Evolutionary conservation across 2,888 invertebrate genomes (phyloP), one percentile per base, ranked within the genome.

Genomic region (Hydriomena furcata): DNA sequence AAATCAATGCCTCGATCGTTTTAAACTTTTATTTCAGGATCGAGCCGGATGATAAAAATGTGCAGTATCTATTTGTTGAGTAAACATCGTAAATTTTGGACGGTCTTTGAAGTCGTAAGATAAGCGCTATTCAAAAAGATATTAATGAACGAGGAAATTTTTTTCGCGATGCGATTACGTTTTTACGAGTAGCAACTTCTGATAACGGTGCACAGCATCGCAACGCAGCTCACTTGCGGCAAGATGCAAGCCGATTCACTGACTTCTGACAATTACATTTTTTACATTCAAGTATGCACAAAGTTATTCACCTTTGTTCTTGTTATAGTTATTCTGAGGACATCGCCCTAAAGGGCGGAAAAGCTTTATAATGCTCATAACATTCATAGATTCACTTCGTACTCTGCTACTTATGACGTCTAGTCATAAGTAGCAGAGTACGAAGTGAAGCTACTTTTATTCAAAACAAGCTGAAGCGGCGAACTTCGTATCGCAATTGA

Each of bases 1-100:
- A 60, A 64, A 45, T 57, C 65, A 68, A 53, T 71, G 68, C 81
- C 80, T 78, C 78, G 77, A 79, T 76, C 66, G 72, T 78, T 80
- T 73, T 70, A 68, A 73, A 71, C 65, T 69, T 73, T 71, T 78
- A 76, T 79, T 76, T 75, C 58, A 56, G 65, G 67, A 55, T 57
- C 56, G 56, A 54, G 56, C 48, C 54, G 45, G 65, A 74, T 67
- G 66, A 72, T 76, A 74, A 76, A 76, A 61, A 76, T 74, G 40
- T 75, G 72, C 41, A 41, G 27, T 73, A 76, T 66, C 63, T 79
- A 72, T 79, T 79, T 80, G 61, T 56, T 67, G 63, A 71, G 65
- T 76, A 78, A 81, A 82, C 76, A 79, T 67, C 69, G 57, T 77
- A 74, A 78, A 74, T 73, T 65, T 60, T 61, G 57, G 56, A 58